These are phyloP conservation scores for Mionectes macconnelli DNA, from an alignment of 2,113 vertebrate species.

Conservation along the genomic window DNA sequence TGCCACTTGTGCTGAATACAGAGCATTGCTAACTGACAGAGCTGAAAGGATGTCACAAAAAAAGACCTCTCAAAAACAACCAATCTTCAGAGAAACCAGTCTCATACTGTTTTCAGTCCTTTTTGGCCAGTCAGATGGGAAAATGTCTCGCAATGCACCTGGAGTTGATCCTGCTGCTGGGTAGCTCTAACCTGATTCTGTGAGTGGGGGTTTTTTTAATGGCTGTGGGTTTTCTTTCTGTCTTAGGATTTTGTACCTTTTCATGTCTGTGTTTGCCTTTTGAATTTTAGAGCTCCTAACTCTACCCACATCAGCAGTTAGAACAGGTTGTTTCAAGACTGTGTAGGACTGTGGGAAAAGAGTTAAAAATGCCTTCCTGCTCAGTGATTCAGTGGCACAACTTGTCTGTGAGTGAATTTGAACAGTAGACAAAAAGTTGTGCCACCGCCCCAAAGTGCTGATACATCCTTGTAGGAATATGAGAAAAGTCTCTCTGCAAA, in stretches of 20 bases:
- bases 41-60: background rate
- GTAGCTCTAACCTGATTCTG: background rate
- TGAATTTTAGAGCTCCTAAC: background rate
- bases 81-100: background rate
- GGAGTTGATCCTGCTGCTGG: background rate
- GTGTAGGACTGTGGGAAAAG: background rate
- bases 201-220: accelerated
- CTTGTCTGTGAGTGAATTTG: background rate
- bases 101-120: background rate
- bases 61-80: background rate
- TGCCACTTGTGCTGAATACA: background rate
- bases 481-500: background rate
- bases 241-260: background rate
- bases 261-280: background rate
- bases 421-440: background rate
- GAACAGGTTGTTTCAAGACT: background rate
- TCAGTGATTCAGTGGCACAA: background rate
- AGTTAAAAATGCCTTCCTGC: background rate
- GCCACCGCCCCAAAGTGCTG: too few species aligned
- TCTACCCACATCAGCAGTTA: background rate
- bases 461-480: background rate
- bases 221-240: background rate
- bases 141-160: background rate
- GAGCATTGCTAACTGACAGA: background rate
- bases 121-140: background rate